Evolutionary conservation across 2,113 vertebrate genomes (phyloP), one percentile per base, ranked within the genome.

Genomic region (Argyrosomus japonicus): DNA sequence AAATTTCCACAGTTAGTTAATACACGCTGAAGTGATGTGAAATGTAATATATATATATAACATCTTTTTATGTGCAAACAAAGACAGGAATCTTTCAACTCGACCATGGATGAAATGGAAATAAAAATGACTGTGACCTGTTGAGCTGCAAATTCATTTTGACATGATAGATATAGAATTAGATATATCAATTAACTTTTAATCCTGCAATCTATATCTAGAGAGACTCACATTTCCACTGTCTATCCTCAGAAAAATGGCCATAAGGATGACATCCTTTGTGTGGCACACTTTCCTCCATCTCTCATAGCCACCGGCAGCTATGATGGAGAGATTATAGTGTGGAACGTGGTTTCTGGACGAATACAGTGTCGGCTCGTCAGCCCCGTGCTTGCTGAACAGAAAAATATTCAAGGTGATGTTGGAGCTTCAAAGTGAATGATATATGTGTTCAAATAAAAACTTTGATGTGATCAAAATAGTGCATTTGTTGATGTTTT

Each of bases 321-420:
- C 86, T 95, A 92, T 0, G 83, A 96, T 43, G 94, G 95, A 18
- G 95, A 96, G 72, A 90, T 95, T 54, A 86, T 95, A 36, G 79
- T 97, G 73, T 97, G 95, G 95, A 95, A 95, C 53, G 71, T 93
- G 68, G 72, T 92, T 57, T 96, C 95, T 2, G 94, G 93, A 73
- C 93, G 90, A 15, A 78, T 93, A 47, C 91, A 88, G 74, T 92
- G 90, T 47, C 91, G 91, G 47, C 81, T 95, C 48, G 80, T 86
- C 54, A 82, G 50, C 14, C 89, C 83, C 4, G 65, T 81, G 53
- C 62, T 77, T 58, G 32, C 77, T 4, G 48, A 88, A 13, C 71
- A 81, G 0, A 0, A 69, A 47, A 78, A 62, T 4, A 6, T 48
- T 68, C 63, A 93, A 88, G 83, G 94, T 96, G 32, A 60, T 10